Evolutionary conservation across 2,888 invertebrate species (phyloP).

Genomic region (Carpatolechia fugitivella): DNA sequence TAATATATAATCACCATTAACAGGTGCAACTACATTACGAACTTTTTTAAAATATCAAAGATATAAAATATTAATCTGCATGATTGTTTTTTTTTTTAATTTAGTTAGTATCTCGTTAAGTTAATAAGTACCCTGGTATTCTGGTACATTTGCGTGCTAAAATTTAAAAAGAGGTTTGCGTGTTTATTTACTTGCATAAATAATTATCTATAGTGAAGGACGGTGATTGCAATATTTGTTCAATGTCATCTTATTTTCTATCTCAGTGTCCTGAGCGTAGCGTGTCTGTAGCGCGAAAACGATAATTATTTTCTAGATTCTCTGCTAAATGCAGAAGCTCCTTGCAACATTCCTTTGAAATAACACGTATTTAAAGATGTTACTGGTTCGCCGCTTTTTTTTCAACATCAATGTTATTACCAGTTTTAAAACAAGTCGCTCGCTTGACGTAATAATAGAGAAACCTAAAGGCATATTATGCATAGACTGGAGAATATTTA

Average conservation of each 20-base stretch:
- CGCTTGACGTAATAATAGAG: slow-evolving; percentile 14
- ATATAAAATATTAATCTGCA: background rate
- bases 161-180: background rate
- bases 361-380: slow-evolving; percentile 10
- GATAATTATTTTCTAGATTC: slow-evolving; percentile 3
- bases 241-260: slow-evolving; percentile 8
- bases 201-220: background rate
- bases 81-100: background rate
- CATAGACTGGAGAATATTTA: background rate
- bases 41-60: background rate
- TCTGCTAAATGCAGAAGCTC: slow-evolving; percentile 11
- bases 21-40: background rate
- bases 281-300: background rate
- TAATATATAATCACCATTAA: slow-evolving; percentile 4
- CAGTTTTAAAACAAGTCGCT: slow-evolving; percentile 6
- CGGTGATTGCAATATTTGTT: slow-evolving; percentile 4
- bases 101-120: too few relatives aligned
- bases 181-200: background rate
- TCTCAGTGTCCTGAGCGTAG: too few relatives aligned
- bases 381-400: slow-evolving; percentile 6
- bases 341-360: slow-evolving; percentile 14
- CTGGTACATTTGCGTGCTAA: background rate
- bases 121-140: too few relatives aligned
- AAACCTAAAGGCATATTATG: slow-evolving; percentile 7
- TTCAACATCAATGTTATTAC: background rate